Base-by-base conservation (phyloP, 2,888 invertebrate genomes). In the Micropterix aruncella region DNA sequence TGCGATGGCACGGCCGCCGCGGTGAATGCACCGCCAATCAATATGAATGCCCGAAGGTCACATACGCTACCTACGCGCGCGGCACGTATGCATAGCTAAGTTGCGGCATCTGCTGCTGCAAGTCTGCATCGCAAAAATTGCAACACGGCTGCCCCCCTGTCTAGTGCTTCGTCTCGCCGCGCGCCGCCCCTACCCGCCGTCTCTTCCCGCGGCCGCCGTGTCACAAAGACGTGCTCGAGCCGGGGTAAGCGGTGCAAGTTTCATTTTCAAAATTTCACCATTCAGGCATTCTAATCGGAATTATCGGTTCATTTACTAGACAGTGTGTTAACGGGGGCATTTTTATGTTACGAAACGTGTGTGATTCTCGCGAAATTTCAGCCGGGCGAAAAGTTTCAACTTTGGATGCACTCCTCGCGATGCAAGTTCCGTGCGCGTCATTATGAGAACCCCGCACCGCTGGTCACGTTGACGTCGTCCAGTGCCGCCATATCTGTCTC, bases 371-470 rank as follows among this genome's bases (percentile, higher is more conserved):
- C 12, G 5, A 27, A 27, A 27, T 27, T n/a, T 27, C 27, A 27
- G 12, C 7, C 27, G 12, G 27, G 27, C 12, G 27, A 38, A 16
- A 16, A 38, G 16, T 15, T 38, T 38, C 12, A 63, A 69, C 62
- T 69, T 70, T 68, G 67, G 69, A 70, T 71, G 70, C 70, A 71
- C 70, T 71, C 70, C 72, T 75, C 75, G 74, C 75, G 61, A 60
- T 73, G 74, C 75, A 75, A 65, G 62, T 69, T 73, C 79, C 78
- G 75, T 81, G 80, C 80, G 83, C 83, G 81, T 81, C 79, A 76
- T 75, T 78, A 74, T 78, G 79, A 79, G 77, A 76, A 80, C 80
- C 80, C 80, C 79, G 78, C 74, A 75, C 69, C 67, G 72, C 73
- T 70, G 74, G 73, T 74, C 74, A 75, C 75, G 75, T 76, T 76